These are phyloP conservation scores for Scaptomyza polygonia DNA, from an alignment of 2,888 invertebrate species.

Conservation along the genomic window DNA sequence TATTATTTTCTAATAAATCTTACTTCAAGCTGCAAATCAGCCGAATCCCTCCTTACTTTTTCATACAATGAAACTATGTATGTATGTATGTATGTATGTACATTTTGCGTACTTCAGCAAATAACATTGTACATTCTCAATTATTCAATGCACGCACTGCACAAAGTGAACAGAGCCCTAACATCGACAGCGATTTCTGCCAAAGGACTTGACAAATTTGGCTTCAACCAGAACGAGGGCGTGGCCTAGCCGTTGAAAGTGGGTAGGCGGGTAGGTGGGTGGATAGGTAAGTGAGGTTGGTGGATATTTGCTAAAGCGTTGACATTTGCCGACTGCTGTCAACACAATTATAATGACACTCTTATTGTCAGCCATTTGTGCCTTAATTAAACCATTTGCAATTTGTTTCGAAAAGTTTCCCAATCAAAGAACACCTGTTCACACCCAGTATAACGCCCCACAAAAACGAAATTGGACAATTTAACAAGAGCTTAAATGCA, in stretches of 20 bases:
- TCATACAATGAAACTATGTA: no score
- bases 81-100: not conserved
- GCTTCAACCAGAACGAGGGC: slow-evolving; percentile 45
- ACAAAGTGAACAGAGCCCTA: slow-evolving; percentile 26
- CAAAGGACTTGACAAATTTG: slow-evolving; percentile 26
- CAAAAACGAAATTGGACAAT: slow-evolving; percentile 22
- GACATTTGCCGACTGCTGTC: slow-evolving; percentile 41
- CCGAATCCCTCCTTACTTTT: no score
- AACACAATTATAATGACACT: slow-evolving; percentile 70
- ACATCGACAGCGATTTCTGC: slow-evolving; percentile 5
- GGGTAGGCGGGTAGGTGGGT: not conserved
- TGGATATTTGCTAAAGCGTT: not conserved
- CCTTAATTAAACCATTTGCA: slow-evolving; percentile 79
- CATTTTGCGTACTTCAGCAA: slow-evolving; percentile 17
- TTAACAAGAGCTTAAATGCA: slow-evolving; percentile 42
- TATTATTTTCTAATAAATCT: no score
- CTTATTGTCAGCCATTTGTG: slow-evolving; percentile 72
- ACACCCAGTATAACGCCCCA: slow-evolving; percentile 4
- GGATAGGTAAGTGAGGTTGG: not conserved
- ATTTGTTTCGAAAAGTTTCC: slow-evolving; percentile 53
- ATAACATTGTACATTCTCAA: slow-evolving; percentile 63
- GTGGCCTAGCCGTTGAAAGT: slow-evolving; percentile 29
- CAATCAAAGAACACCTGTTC: slow-evolving; percentile 27
- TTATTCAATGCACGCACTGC: slow-evolving; percentile 70
- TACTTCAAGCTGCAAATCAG: no score